A percentile compares a stretch with the other conserved stretches of the same genome.
Evolutionary conservation across 2,888 invertebrate genomes (phyloP).

Genomic region (Rhagonycha lutea): DNA sequence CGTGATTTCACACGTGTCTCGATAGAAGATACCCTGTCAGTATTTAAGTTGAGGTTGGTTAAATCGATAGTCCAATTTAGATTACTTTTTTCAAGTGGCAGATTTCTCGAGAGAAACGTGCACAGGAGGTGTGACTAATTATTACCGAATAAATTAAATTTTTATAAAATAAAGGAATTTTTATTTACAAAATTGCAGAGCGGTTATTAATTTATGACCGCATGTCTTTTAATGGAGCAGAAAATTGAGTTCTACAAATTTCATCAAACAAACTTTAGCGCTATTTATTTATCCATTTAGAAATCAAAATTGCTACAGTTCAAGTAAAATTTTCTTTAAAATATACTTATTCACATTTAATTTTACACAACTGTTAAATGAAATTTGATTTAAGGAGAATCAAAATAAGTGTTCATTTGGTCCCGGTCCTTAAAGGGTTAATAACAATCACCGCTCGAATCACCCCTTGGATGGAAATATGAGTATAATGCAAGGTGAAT

Average conservation of each 20-base stretch:
- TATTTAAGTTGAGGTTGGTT: neutral
- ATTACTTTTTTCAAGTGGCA: neutral
- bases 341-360: no score
- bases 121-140: neutral
- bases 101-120: neutral
- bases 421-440: no score
- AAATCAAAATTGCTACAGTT: no score
- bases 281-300: no score
- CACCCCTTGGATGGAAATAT: neutral
- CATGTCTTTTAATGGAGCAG: no score
- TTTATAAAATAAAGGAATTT: neutral
- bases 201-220: no score
- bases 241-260: no score
- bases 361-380: no score
- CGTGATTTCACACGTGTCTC: slow-evolving; percentile 25
- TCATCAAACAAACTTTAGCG: no score
- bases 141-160: neutral
- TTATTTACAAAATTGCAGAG: neutral
- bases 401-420: no score
- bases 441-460: neutral
- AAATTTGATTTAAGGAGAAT: no score
- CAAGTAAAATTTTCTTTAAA: no score
- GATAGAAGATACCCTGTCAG: neutral
- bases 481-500: neutral
- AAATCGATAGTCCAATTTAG: neutral